Base-by-base conservation (phyloP, 2,797 vertebrate species). In the Crenuchus spilurus region DNA sequence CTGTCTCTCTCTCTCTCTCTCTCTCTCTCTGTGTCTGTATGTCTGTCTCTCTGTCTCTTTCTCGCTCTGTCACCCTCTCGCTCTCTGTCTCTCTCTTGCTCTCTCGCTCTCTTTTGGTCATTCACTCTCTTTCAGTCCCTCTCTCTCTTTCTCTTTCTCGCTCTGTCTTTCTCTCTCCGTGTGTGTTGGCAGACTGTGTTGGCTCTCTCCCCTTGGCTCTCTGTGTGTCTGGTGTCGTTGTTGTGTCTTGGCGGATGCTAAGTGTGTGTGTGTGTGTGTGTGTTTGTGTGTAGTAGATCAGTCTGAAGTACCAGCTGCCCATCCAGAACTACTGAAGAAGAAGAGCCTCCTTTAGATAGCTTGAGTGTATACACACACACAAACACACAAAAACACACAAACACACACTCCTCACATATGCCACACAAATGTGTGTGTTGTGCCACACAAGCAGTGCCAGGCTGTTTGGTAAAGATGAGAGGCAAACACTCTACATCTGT, bases 201-300 rank as follows among this genome's bases (percentile, higher is more conserved):
- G 76, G 74, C 74, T 66, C 63, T 39, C 13, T 26, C 6, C 64
- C 71, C n/a, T 75, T 80, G 83, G 80, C 76, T 30, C 33, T 67
- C 69, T 1, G 74, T 41, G 70, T 78, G 87, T 88, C 84, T 91
- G 82, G 78, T 88, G 84, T 74, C 79, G 88, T 74, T 72, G 84
- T n/a, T n/a, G n/a, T n/a, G n/a, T 85, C 82, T 88, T 89, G 89
- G 86, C 88, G 88, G 88, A 84, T 88, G 85, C 84, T 82, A 81
- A 82, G 42, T 49, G 54, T 49, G 28, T 66, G 55, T 39, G 20
- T 20, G 9, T 14, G 16, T 20, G n/a, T 16, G 33, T 13, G 37
- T 20, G 18, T 33, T 31, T 6, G 31, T 86, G 77, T 83, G 79
- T 49, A 72, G 82, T 73, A 75, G 66, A 71, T 62, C 64, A 68